Evolutionary conservation across 2,113 vertebrate genomes (phyloP).

Genomic region (Rhinogobius similis): DNA sequence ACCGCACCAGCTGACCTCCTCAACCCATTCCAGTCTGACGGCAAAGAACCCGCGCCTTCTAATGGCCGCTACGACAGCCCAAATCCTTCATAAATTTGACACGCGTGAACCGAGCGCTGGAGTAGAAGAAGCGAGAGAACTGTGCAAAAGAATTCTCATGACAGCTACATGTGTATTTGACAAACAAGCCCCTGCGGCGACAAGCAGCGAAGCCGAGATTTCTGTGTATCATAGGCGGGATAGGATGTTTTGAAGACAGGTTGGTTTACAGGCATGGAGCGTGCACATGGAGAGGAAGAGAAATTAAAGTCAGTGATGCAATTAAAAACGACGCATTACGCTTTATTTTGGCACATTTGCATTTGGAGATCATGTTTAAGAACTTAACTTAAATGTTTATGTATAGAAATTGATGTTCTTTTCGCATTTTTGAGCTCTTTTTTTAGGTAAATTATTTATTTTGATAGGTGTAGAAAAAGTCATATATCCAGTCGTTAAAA

Average conservation of each 20-base stretch:
- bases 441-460: no score
- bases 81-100: constrained; percentile 5
- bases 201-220: constrained; percentile 25
- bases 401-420: no score
- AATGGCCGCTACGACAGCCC: constrained; percentile 20
- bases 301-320: neutral
- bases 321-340: neutral
- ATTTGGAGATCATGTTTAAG: neutral
- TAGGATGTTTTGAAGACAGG: constrained; percentile 21
- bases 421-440: no score
- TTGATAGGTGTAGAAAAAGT: no score
- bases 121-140: constrained; percentile 10
- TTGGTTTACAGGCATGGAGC: constrained; percentile 3
- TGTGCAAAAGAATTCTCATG: constrained; percentile 34
- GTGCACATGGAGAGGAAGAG: neutral
- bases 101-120: constrained; percentile 5
- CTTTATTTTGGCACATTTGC: neutral
- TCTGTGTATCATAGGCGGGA: constrained; percentile 29
- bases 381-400: neutral
- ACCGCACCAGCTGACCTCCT: neutral
- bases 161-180: constrained; percentile 58
- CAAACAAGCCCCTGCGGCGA: constrained; percentile 49
- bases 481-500: no score
- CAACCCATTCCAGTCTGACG: neutral
- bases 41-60: neutral